Conservation (phyloP, 2,797 vertebrate species). For the Coranthus polyacanthus region DNA sequence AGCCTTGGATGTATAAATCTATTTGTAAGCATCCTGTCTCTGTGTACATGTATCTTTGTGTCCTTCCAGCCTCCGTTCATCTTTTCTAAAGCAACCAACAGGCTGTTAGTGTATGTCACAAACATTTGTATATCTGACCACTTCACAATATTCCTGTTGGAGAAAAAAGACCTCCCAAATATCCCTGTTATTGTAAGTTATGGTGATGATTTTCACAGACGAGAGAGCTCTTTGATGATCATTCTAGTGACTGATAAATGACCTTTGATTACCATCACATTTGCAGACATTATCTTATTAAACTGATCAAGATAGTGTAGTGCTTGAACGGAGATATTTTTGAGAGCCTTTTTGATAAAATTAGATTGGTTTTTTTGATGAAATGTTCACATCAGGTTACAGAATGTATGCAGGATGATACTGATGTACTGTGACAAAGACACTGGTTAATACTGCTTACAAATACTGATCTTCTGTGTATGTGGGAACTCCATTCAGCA, state of each 20-base stretch:
- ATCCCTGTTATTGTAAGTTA: not conserved
- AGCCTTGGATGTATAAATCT: not conserved
- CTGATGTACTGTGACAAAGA: not conserved
- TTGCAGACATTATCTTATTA: not conserved
- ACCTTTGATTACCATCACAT: conserved; percentile 1
- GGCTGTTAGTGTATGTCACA: not conserved
- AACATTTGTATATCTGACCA: conserved; percentile 16
- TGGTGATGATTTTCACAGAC: not conserved
- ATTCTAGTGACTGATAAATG: not conserved
- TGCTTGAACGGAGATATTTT: too few relatives aligned
- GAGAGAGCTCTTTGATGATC: not conserved
- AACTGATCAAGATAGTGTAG: not conserved
- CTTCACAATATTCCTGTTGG: not conserved
- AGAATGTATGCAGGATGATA: not conserved
- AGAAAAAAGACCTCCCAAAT: conserved; percentile 1
- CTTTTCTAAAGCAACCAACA: conserved; percentile 8
- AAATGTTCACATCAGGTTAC: not conserved
- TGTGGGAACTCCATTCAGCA: conserved; percentile 1
- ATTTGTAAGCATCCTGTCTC: not conserved
- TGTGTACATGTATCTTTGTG: too few relatives aligned
- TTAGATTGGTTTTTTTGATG: too few relatives aligned
- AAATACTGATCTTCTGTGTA: conserved; percentile 1
- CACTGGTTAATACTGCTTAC: not conserved
- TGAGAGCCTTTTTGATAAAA: too few relatives aligned
- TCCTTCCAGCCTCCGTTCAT: not conserved